Evolutionary conservation across 2,797 vertebrate genomes (phyloP), one percentile per base, ranked within the genome.

Genomic region (Sebastes nivosus): DNA sequence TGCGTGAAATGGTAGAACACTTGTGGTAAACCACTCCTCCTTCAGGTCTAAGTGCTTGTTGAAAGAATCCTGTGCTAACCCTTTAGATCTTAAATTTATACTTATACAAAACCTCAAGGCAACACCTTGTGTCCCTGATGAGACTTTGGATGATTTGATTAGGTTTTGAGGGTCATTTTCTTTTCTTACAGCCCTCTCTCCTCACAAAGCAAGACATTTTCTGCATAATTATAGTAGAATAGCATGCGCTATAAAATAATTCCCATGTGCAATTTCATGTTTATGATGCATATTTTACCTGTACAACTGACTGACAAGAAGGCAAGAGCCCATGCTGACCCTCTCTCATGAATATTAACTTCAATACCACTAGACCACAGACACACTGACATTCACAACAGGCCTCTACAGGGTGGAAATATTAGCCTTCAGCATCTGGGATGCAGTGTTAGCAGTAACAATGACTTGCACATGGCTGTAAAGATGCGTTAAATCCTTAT

Each of bases 281-380:
- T 76, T 64, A 67, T 14, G 18, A 38, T 30, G 36, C 20, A 1
- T 30, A 32, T 29, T 67, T 46, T 50, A 66, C 71, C 18, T 29
- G 16, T 65, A 42, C n/a, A 13, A 63, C 50, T 42, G 69, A 63
- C 46, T 54, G 20, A 54, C 20, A 8, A 34, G 22, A 46, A 4
- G 42, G 59, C 4, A 4, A 34, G 27, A 32, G 46, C 29, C 52
- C n/a, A 42, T 42, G 14, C 14, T 24, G 20, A 42, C 38, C 4
- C n/a, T 42, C 11, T 38, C 60, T 60, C 24, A 69, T 77, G 50
- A 69, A 74, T 77, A 66, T 69, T 54, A 59, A 65, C 57, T 22
- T 16, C 0, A 25, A 57, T 9, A 22, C n/a, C 24, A 71, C 14
- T 10, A 22, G 29, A 66, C 18, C 9, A 32, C 52, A 46, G 69